phyloP scores from a whole-genome alignment of 2,113 vertebrate species.

The Silurus meridionalis region DNA sequence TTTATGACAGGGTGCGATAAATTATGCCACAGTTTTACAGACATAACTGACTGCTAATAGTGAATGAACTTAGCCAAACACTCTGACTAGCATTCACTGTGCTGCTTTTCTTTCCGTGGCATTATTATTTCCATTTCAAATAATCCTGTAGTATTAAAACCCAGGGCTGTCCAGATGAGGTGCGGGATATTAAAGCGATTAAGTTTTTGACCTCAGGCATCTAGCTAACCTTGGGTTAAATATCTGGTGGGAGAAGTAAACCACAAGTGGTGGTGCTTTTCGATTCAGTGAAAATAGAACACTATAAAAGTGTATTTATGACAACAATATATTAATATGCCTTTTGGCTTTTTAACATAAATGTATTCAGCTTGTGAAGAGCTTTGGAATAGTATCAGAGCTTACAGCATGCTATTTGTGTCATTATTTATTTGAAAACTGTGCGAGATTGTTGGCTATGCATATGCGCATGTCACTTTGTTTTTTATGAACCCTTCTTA shows the following conservation, averaged over 20 bases:
- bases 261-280: background rate
- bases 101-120: slow-evolving; percentile 13
- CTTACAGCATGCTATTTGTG: too few species aligned
- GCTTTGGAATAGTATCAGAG: background rate
- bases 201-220: slow-evolving; percentile 62
- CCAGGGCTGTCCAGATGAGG: background rate
- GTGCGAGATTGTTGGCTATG: background rate
- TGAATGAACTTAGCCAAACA: background rate
- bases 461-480: background rate
- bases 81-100: background rate
- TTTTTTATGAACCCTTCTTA: background rate
- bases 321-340: background rate
- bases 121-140: slow-evolving; percentile 27
- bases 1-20: background rate
- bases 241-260: background rate
- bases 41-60: background rate
- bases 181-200: slow-evolving; percentile 32
- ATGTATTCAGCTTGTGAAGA: background rate
- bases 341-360: background rate
- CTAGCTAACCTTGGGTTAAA: slow-evolving; percentile 27
- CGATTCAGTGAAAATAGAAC: background rate
- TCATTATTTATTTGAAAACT: background rate
- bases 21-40: background rate
- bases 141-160: background rate
- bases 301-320: too few species aligned